Base-by-base conservation (phyloP, 1,140 invertebrate genomes). In the Zaprionus davidi region DNA sequence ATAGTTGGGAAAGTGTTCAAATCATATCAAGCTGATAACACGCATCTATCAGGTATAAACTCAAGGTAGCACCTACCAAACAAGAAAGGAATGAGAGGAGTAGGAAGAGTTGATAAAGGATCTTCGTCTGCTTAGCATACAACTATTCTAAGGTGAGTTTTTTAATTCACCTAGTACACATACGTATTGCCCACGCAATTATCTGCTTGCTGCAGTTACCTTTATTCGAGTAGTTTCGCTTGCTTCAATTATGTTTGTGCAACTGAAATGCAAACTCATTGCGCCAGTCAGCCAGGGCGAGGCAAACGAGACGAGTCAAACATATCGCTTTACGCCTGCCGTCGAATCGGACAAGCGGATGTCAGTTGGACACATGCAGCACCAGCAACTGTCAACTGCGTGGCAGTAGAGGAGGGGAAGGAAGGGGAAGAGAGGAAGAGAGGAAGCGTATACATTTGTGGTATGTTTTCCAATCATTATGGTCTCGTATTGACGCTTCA, bases 391-490 rank as follows among this genome's bases (percentile, higher is more conserved):
- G 70, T 49, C 62, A 67, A 53, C 57, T 56, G 34, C 12, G 63
- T 38, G 15, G 15, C 1, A 46, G 41, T 7, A 2, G n/a, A 7
- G 41, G 7, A 9, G 41, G 7, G 17, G 6, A 2, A n/a, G 41
- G n/a, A 44, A 15, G 15, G 34, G 34, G n/a, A n/a, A n/a, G n/a
- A n/a, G n/a, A n/a, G 36, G 20, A 1, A 38, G 12, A 38, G 36
- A 38, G 36, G 4, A 38, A n/a, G 15, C 15, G 46, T 22, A 51
- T 51, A 51, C 46, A 51, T 24, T 51, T 51, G 46, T 24, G 46
- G 46, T 51, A 59, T 65, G 69, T 70, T 72, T 72, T 66, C 46
- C 44, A 72, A 70, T 41, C 73, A 74, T 68, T 60, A 76, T 76
- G 56, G 68, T 65, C 60, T 65, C 59, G 59, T 24, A 41, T 66